Percentiles rank a stretch among this genome's conserved stretches.
These are phyloP conservation scores for Scarus forsteni DNA, from an alignment of 2,797 vertebrate genomes.

Conservation along the genomic window DNA sequence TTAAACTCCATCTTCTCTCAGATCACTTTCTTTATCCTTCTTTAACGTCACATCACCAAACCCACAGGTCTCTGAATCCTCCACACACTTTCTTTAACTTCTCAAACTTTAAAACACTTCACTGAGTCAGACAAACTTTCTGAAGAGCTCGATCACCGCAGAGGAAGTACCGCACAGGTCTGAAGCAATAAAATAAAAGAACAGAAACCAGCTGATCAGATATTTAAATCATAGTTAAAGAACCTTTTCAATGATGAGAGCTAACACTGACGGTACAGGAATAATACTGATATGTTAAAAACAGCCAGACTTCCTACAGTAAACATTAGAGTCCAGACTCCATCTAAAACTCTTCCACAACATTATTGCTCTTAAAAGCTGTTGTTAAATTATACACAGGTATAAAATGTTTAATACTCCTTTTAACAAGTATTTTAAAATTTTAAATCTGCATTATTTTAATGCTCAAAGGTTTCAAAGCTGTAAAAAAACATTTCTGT, in stretches of 20 bases:
- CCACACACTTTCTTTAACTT: neutral
- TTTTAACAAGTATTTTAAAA: too few species aligned
- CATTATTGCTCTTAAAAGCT: too few species aligned
- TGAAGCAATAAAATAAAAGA: slow-evolving; percentile 5
- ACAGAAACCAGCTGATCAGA: neutral
- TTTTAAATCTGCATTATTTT: too few species aligned
- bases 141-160: slow-evolving; percentile 6
- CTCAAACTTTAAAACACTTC: neutral
- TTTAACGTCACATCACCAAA: slow-evolving; percentile 1
- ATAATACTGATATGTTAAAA: neutral
- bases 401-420: too few species aligned
- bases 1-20: neutral
- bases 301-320: too few species aligned
- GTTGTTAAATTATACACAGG: too few species aligned
- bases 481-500: too few species aligned
- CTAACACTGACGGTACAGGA: neutral
- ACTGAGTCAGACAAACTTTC: neutral
- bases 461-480: too few species aligned
- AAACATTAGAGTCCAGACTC: too few species aligned
- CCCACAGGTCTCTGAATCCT: too few species aligned
- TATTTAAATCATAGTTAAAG: slow-evolving; percentile 5
- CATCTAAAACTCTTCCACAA: too few species aligned
- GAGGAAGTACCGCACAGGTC: slow-evolving; percentile 34
- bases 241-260: slow-evolving; percentile 8
- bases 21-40: neutral